A percentile compares a stretch with the other conserved stretches of the same genome.
These are phyloP conservation scores for Limnothrissa miodon DNA, from an alignment of 2,113 vertebrate genomes.

Conservation along the genomic window DNA sequence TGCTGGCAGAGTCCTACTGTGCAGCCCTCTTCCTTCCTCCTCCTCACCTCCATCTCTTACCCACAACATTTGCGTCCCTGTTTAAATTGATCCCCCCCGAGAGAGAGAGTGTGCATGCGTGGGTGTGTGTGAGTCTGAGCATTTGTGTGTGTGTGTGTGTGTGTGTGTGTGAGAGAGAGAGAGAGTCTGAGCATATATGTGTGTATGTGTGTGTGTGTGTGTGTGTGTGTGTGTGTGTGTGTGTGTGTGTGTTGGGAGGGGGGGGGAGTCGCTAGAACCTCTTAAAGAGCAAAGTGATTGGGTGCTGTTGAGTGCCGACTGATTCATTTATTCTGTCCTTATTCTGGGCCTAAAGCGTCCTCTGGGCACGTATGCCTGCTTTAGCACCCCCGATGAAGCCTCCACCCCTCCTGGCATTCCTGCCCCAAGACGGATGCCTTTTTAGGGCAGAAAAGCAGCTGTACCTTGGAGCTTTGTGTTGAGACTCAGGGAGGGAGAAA, in stretches of 20 bases:
- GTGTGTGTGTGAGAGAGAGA: too few species aligned
- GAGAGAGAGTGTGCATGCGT: not conserved
- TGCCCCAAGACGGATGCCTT: constrained; percentile 68
- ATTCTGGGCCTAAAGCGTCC: not conserved
- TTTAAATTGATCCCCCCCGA: not conserved
- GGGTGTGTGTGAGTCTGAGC: too few species aligned
- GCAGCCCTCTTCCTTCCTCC: constrained; percentile 58
- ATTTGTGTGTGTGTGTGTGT: too few species aligned
- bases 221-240: too few species aligned
- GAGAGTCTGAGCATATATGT: not conserved
- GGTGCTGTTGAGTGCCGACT: not conserved
- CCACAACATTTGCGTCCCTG: not conserved
- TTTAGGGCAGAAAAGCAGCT: constrained; percentile 70
- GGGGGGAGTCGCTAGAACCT: not conserved
- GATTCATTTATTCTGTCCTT: constrained; percentile 15
- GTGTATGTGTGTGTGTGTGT: too few species aligned
- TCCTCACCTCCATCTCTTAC: constrained; percentile 64
- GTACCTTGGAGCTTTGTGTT: constrained; percentile 1
- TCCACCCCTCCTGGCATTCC: constrained; percentile 67
- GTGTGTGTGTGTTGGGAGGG: not conserved
- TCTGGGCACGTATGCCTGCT: not conserved
- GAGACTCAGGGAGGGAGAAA: not conserved
- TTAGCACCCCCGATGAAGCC: constrained; percentile 54
- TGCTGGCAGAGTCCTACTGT: not conserved
- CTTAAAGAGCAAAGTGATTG: not conserved